Conservation (phyloP, 2,113 vertebrate species). For the Ursus arctos region DNA sequence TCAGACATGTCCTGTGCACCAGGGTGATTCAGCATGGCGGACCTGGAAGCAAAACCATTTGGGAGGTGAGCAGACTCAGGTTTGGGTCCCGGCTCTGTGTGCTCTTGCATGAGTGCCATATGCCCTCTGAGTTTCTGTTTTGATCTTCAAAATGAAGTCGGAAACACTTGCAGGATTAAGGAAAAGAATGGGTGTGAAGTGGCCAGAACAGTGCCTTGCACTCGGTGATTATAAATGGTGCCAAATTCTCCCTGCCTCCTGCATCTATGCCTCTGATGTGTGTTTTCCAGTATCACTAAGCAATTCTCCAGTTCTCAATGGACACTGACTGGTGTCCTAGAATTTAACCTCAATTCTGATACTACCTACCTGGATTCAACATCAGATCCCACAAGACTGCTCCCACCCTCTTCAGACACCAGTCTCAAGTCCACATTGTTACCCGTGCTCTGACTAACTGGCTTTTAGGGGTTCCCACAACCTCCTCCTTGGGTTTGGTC, state of each 20-base stretch:
- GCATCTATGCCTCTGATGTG: background rate
- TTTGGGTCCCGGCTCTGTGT: background rate
- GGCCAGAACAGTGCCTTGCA: background rate
- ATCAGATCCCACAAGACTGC: background rate
- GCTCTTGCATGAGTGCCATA: background rate
- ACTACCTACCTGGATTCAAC: background rate
- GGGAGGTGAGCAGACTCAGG: background rate
- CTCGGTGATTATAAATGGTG: background rate
- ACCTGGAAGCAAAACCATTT: no score
- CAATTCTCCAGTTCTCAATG: background rate
- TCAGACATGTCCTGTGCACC: background rate
- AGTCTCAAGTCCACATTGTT: background rate
- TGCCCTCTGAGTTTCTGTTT: background rate
- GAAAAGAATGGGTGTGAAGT: background rate
- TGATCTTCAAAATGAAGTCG: background rate
- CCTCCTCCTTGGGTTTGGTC: background rate
- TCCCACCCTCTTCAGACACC: background rate
- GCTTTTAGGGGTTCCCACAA: background rate
- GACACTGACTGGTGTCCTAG: background rate
- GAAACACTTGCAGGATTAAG: background rate
- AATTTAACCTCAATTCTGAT: background rate
- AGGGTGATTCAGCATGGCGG: accelerated
- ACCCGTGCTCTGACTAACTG: background rate
- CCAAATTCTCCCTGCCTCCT: background rate
- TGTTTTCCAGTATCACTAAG: background rate